Conservation (phyloP, 2,113 vertebrate genomes). For the Oryctolagus cuniculus region DNA sequence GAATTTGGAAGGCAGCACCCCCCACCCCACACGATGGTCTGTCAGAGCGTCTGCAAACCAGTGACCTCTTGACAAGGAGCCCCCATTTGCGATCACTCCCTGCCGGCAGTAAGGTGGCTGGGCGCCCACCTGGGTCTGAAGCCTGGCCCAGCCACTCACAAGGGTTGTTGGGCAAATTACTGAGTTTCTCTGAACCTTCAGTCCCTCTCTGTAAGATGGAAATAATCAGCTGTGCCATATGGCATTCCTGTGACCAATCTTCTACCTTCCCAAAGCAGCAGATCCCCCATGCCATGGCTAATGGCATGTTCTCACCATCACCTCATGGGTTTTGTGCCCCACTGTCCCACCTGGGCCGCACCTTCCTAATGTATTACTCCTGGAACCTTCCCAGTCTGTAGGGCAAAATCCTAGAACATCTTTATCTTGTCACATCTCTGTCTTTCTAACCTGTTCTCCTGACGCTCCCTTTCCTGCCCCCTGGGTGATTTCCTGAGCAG, state of each 20-base stretch:
- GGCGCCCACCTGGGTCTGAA: not conserved
- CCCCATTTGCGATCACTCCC: not conserved
- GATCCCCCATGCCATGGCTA: not conserved
- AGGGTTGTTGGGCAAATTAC: not conserved
- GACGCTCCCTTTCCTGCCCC: not conserved
- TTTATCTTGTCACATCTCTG: not conserved
- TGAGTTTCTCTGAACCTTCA: not conserved
- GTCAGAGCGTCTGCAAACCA: not conserved
- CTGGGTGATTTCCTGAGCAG: not conserved
- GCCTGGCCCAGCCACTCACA: not conserved
- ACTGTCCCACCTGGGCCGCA: not conserved
- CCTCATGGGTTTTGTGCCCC: not conserved
- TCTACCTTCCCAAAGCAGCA: not conserved
- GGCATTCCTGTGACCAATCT: not conserved
- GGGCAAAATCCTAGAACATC: not conserved
- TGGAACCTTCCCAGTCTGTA: not conserved
- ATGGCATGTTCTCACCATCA: too few relatives aligned
- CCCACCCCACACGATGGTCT: not conserved
- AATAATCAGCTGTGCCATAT: rapidly evolving
- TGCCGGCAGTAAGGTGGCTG: not conserved
- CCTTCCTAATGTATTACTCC: not conserved
- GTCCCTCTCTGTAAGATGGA: not conserved
- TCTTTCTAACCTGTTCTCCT: not conserved
- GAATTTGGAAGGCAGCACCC: not conserved
- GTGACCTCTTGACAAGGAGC: not conserved